Conservation (phyloP, 2,888 invertebrate species). For the Celastrina argiolus region DNA sequence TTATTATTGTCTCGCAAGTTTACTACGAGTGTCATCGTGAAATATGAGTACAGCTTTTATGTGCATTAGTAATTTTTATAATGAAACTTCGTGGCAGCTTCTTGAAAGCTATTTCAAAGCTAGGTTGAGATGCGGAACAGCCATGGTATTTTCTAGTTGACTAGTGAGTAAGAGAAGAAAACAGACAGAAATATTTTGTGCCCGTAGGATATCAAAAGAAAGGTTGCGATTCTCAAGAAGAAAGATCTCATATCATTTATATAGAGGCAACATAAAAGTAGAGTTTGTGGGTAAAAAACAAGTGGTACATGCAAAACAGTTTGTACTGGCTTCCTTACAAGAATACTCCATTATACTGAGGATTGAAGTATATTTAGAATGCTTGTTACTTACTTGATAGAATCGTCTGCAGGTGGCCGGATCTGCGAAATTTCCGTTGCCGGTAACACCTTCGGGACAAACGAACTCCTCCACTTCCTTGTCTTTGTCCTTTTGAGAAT, state of each 20-base stretch:
- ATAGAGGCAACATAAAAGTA: background rate
- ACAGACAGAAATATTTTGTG: too few relatives aligned
- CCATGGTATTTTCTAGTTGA: background rate
- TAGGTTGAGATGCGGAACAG: background rate
- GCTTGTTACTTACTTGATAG: constrained; percentile 83
- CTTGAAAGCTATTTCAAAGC: background rate
- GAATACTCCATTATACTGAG: background rate
- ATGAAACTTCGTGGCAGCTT: background rate
- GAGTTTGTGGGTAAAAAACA: background rate
- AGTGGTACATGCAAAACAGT: background rate
- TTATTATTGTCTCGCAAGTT: constrained; percentile 14
- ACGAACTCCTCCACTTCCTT: constrained; percentile 82
- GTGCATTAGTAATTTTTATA: background rate
- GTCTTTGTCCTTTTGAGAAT: constrained; percentile 48
- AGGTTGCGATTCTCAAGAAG: too few relatives aligned
- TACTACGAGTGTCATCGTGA: constrained; percentile 12
- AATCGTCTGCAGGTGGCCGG: constrained; percentile 91
- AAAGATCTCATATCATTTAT: too few relatives aligned
- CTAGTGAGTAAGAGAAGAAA: too few relatives aligned
- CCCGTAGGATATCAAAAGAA: too few relatives aligned
- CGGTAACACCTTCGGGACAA: constrained; percentile 87
- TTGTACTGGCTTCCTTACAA: background rate
- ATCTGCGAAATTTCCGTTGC: constrained; percentile 93
- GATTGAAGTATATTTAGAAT: background rate
- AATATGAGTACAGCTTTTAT: constrained; percentile 1